A percentile compares a stretch with the other conserved stretches of the same genome.
Conservation (phyloP, 2,888 invertebrate species). For the Hydriomena furcata region DNA sequence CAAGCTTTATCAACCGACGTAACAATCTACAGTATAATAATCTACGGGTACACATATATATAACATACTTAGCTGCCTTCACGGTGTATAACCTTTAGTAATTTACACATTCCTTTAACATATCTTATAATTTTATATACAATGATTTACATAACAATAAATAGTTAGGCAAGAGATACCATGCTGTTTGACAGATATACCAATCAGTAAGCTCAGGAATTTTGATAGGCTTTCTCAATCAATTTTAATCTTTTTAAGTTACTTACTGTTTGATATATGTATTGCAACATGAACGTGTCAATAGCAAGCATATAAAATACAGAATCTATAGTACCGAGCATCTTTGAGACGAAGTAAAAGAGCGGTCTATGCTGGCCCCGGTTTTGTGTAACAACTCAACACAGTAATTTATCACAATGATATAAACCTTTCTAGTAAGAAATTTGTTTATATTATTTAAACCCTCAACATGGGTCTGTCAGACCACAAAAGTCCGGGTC, state of each 20-base stretch:
- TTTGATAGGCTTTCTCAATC: too few species aligned
- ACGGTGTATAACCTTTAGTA: conserved; percentile 15
- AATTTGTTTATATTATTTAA: too few species aligned
- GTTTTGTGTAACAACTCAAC: conserved; percentile 26
- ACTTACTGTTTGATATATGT: conserved; percentile 5
- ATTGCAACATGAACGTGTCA: conserved; percentile 25
- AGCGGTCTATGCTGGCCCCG: conserved; percentile 27
- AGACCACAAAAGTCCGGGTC: too few species aligned
- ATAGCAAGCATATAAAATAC: conserved; percentile 15
- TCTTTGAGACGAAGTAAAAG: conserved; percentile 36
- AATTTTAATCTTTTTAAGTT: too few species aligned
- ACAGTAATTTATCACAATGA: conserved; percentile 23
- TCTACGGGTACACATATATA: conserved; percentile 5
- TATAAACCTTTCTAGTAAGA: neutral
- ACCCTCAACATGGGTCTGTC: too few species aligned
- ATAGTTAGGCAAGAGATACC: conserved; percentile 59
- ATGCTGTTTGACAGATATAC: too few species aligned
- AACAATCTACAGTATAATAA: conserved; percentile 5
- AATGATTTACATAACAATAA: conserved; percentile 35
- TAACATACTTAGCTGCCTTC: conserved; percentile 6
- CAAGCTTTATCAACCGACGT: neutral
- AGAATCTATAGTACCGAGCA: conserved; percentile 28
- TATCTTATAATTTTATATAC: conserved; percentile 27
- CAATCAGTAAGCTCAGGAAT: neutral
- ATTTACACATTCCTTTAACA: conserved; percentile 10